A percentile compares a stretch with the other conserved stretches of the same genome.
Conservation (phyloP, 2,888 invertebrate species). For the Drosophila macrothrix region DNA sequence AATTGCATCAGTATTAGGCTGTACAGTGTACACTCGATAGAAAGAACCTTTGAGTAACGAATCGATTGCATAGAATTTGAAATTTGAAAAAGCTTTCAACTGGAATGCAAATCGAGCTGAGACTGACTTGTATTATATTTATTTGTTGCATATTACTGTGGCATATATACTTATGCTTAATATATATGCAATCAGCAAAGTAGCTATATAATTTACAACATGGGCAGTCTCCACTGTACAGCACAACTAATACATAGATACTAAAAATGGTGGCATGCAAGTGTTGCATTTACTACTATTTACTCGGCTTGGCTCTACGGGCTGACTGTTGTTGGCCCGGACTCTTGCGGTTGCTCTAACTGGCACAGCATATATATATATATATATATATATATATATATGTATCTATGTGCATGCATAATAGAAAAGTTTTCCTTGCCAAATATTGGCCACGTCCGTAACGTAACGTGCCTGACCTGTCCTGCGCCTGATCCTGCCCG, state of each 20-base stretch:
- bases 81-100: too few species aligned
- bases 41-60: neutral
- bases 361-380: slow-evolving; percentile 35
- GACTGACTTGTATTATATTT: neutral
- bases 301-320: slow-evolving; percentile 28
- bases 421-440: slow-evolving; percentile 15
- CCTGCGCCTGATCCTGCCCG: slow-evolving; percentile 36
- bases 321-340: slow-evolving; percentile 20
- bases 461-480: slow-evolving; percentile 16
- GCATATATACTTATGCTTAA: neutral
- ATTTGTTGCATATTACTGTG: neutral
- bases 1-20: slow-evolving; percentile 56
- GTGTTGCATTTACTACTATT: slow-evolving; percentile 54
- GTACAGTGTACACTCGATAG: slow-evolving; percentile 37
- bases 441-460: slow-evolving; percentile 16
- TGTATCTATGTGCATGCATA: neutral
- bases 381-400: neutral
- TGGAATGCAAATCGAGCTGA: too few species aligned
- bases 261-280: slow-evolving; percentile 43
- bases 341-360: slow-evolving; percentile 40
- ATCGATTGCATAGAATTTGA: too few species aligned
- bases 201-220: neutral
- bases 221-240: slow-evolving; percentile 27
- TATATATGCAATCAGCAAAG: neutral
- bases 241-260: slow-evolving; percentile 24